Evolutionary conservation across 2,797 vertebrate species (phyloP).

Genomic region (Microctenopoma steveboyesi): DNA sequence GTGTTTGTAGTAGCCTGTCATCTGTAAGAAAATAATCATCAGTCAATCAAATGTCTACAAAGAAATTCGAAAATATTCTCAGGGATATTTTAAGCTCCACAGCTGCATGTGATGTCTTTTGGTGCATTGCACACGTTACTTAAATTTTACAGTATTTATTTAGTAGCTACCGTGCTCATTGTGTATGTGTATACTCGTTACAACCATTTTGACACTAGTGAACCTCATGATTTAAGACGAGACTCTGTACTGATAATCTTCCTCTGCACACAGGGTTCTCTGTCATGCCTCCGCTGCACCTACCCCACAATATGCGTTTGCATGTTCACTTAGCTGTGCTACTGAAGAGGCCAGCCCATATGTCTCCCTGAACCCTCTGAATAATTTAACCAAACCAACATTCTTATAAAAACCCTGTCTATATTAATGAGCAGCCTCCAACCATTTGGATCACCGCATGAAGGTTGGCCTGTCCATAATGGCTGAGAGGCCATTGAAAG

Average conservation of each 20-base stretch:
- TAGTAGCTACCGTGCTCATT: slow-evolving; percentile 12
- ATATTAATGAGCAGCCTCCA: slow-evolving; percentile 83
- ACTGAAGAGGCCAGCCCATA: slow-evolving; percentile 69
- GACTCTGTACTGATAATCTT: slow-evolving; percentile 59
- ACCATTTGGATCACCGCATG: slow-evolving; percentile 69
- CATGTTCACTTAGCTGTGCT: slow-evolving; percentile 69
- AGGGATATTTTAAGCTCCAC: slow-evolving; percentile 51
- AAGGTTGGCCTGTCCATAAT: slow-evolving; percentile 63
- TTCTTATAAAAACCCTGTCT: slow-evolving; percentile 84
- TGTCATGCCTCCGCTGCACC: slow-evolving; percentile 48
- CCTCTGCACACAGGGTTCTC: slow-evolving; percentile 39
- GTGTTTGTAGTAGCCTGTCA: slow-evolving; percentile 8
- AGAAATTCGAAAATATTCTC: slow-evolving; percentile 30
- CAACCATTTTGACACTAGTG: slow-evolving; percentile 44
- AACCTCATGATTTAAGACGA: slow-evolving; percentile 66
- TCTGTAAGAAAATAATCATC: slow-evolving; percentile 5
- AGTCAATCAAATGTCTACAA: slow-evolving; percentile 49
- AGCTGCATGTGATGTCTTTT: slow-evolving; percentile 15
- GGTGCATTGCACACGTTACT: background rate
- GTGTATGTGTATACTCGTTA: slow-evolving; percentile 14
- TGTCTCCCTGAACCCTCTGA: slow-evolving; percentile 76
- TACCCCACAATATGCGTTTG: slow-evolving; percentile 72
- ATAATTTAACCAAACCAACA: slow-evolving; percentile 82
- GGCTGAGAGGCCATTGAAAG: slow-evolving; percentile 42
- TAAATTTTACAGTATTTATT: background rate